These are phyloP conservation scores for Pelobates fuscus DNA, from an alignment of 2,113 vertebrate genomes.

Conservation along the genomic window DNA sequence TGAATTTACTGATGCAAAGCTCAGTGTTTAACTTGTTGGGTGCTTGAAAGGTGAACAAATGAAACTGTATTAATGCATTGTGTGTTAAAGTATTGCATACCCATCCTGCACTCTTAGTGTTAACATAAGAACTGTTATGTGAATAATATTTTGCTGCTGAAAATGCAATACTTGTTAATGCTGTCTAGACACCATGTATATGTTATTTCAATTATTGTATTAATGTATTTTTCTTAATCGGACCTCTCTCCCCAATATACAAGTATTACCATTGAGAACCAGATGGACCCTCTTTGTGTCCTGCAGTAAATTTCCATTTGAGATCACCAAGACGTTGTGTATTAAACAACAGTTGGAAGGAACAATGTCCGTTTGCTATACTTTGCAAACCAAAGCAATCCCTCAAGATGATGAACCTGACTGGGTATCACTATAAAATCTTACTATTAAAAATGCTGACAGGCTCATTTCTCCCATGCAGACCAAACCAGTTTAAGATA, in stretches of 20 bases:
- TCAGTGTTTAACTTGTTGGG: not conserved
- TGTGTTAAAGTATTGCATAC: not conserved
- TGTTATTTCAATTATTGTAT: conserved; percentile 41
- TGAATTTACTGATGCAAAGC: conserved; percentile 20
- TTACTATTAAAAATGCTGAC: too few species aligned
- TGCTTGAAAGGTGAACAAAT: not conserved
- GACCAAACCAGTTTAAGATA: too few species aligned
- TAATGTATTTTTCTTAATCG: not conserved
- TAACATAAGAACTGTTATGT: conserved; percentile 23
- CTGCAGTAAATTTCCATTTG: too few species aligned
- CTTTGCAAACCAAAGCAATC: too few species aligned
- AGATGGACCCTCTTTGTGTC: too few species aligned
- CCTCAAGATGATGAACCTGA: too few species aligned
- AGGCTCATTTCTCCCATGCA: too few species aligned
- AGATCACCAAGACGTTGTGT: too few species aligned
- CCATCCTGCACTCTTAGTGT: not conserved
- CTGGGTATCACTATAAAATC: too few species aligned
- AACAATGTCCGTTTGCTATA: too few species aligned
- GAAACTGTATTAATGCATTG: not conserved
- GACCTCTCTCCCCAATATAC: not conserved
- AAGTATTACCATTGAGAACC: too few species aligned
- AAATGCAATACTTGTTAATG: not conserved
- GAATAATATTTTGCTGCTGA: conserved; percentile 13
- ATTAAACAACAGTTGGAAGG: too few species aligned
- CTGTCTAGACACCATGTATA: conserved; percentile 30